These are phyloP conservation scores for Apus apus DNA, from an alignment of 2,113 vertebrate genomes.

Conservation along the genomic window DNA sequence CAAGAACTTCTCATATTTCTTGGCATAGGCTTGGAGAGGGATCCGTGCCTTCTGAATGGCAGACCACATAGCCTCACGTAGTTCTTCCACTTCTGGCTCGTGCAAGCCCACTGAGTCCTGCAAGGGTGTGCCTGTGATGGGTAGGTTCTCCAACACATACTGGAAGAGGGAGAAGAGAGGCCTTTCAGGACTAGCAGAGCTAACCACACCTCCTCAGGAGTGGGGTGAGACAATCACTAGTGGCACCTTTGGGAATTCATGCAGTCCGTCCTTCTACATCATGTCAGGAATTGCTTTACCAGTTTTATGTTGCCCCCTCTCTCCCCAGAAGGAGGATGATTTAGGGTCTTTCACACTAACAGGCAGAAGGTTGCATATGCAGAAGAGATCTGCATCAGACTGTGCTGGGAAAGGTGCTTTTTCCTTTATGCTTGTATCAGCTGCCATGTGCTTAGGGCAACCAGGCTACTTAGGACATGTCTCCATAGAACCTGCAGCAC, in stretches of 20 bases:
- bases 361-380: not conserved
- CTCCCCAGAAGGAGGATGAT: not conserved
- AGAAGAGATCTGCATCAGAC: not conserved
- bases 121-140: constrained; percentile 71
- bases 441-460: not conserved
- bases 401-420: not conserved
- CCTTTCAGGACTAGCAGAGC: not conserved
- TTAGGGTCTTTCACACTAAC: not conserved
- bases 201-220: not conserved
- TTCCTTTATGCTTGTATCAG: not conserved
- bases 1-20: constrained; percentile 81
- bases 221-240: not conserved
- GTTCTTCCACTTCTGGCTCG: constrained; percentile 81
- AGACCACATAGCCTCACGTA: constrained; percentile 70
- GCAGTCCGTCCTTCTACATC: not conserved
- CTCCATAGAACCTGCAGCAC: not conserved
- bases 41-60: constrained; percentile 80
- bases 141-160: constrained; percentile 87
- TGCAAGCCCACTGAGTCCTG: constrained; percentile 84
- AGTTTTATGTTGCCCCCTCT: not conserved
- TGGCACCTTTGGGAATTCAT: not conserved
- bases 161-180: constrained; percentile 43
- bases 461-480: not conserved
- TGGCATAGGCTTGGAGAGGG: constrained; percentile 86
- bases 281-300: not conserved